A percentile compares a stretch with the other conserved stretches of the same genome.
These are phyloP conservation scores for Heliothis virescens DNA, from an alignment of 1,140 invertebrate genomes.

Conservation along the genomic window DNA sequence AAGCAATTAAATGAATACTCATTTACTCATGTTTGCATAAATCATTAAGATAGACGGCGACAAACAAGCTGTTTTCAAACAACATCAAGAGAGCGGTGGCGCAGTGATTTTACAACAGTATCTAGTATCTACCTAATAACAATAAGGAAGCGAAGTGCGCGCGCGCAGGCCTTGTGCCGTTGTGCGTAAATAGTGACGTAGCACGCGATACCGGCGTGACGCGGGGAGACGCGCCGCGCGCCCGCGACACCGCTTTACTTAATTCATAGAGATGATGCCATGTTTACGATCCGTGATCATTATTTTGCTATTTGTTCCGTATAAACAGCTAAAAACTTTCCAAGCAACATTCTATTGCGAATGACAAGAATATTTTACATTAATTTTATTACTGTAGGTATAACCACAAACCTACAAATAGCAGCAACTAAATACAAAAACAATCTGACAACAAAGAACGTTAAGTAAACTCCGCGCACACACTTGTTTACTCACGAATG, in stretches of 20 bases:
- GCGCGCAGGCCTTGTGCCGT: conserved; percentile 66
- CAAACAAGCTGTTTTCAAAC: conserved; percentile 22
- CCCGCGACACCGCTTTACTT: conserved; percentile 11
- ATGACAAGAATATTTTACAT: neutral
- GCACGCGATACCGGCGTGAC: conserved; percentile 69
- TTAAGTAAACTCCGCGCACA: conserved; percentile 13
- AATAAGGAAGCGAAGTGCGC: conserved; percentile 72
- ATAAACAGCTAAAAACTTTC: conserved; percentile 3
- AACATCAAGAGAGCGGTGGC: conserved; percentile 38
- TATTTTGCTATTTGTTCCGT: conserved; percentile 11
- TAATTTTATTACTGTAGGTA: neutral
- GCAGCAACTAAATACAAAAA: neutral
- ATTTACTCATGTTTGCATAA: conserved; percentile 19
- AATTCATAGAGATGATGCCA: conserved; percentile 34
- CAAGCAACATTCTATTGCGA: neutral
- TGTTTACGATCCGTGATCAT: conserved; percentile 35
- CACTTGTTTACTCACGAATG: conserved; percentile 43
- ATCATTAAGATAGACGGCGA: conserved; percentile 14
- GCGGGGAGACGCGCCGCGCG: conserved; percentile 49
- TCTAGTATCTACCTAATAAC: conserved; percentile 39
- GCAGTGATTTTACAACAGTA: conserved; percentile 49
- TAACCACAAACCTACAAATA: neutral
- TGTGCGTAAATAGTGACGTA: conserved; percentile 72
- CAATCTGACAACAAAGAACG: conserved; percentile 34
- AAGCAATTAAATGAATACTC: conserved; percentile 19